phyloP scores from a whole-genome alignment of 2,888 invertebrate genomes.

The Sipunculus nudus region DNA sequence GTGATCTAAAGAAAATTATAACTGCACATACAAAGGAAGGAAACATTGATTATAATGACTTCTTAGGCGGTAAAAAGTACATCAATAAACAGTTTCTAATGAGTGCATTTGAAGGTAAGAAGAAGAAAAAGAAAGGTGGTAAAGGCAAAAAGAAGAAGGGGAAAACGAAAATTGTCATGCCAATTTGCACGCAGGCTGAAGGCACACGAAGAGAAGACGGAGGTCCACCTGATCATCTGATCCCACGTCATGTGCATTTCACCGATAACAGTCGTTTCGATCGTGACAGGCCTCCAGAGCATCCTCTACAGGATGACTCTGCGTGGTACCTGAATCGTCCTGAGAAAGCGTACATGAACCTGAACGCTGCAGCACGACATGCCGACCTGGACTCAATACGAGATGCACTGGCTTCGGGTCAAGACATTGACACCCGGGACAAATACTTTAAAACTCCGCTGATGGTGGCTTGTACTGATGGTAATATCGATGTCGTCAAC shows the following conservation, averaged over 20 bases:
- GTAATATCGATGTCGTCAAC: slow-evolving; percentile 60
- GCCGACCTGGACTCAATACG: slow-evolving; percentile 62
- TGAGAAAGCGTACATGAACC: slow-evolving; percentile 58
- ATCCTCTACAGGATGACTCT: slow-evolving; percentile 64
- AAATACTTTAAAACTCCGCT: slow-evolving; percentile 67
- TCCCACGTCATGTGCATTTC: slow-evolving; percentile 59
- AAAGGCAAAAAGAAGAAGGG: slow-evolving; percentile 58
- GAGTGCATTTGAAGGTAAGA: slow-evolving; percentile 65
- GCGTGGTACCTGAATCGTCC: slow-evolving; percentile 65
- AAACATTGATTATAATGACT: slow-evolving; percentile 61
- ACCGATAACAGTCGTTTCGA: slow-evolving; percentile 62
- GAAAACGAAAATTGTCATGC: slow-evolving; percentile 64
- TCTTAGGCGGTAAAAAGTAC: slow-evolving; percentile 64
- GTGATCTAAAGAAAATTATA: slow-evolving; percentile 54
- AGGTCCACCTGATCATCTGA: slow-evolving; percentile 61
- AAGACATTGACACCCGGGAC: slow-evolving; percentile 61
- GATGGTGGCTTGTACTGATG: slow-evolving; percentile 61
- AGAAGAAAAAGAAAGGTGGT: slow-evolving; percentile 64
- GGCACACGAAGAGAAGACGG: slow-evolving; percentile 60
- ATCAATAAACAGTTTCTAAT: slow-evolving; percentile 64
- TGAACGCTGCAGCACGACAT: slow-evolving; percentile 64
- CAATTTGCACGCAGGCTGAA: slow-evolving; percentile 61
- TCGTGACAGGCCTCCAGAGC: slow-evolving; percentile 62
- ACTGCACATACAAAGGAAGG: slow-evolving; percentile 57
- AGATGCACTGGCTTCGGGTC: slow-evolving; percentile 55